Evolutionary conservation across 2,113 vertebrate species (phyloP), one percentile per base, ranked within the genome.

Genomic region (Corvus hawaiiensis): DNA sequence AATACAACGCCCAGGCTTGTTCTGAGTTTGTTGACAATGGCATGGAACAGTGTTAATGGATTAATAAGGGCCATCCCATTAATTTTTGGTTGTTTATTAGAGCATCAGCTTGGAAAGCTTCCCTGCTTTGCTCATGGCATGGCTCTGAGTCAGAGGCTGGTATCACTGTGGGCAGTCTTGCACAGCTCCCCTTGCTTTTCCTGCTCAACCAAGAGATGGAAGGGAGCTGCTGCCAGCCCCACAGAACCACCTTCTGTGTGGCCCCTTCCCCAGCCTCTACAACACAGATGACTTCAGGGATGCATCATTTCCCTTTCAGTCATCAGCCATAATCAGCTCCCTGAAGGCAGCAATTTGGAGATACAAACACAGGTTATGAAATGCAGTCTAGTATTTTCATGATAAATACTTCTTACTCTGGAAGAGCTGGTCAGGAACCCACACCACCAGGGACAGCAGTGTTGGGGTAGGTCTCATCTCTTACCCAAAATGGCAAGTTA

Each of bases 111-210:
- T 77, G 54, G 62, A 87, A 84, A 94, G 66, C 62, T 81, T 73
- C 64, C 51, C n/a, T 32, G 35, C 58, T 66, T 33, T 79, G 76
- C 46, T 75, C 63, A 52, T 33, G 69, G 52, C 15, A 23, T 22
- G 13, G 83, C 26, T 61, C 54, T 21, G 73, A 82, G 94, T 61
- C 82, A 77, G 51, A 5, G 12, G 43, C 56, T 94, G 91, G 48
- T 82, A 87, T 95, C 93, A 93, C 74, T 80, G 84, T 23, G 62
- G 84, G 76, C 66, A 84, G 80, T 86, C 81, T 77, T 81, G 94
- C 92, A 89, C 80, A 94, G 88, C 67, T 94, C 82, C 90, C n/a
- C 20, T 75, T 35, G 41, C 10, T 26, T 30, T 17, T 59, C n/a
- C 55, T 23, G 51, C 49, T 59, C 79, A 49, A 1, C 41, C 35